Conservation (phyloP, 2,797 vertebrate genomes). For the Ceyx erithaca region DNA sequence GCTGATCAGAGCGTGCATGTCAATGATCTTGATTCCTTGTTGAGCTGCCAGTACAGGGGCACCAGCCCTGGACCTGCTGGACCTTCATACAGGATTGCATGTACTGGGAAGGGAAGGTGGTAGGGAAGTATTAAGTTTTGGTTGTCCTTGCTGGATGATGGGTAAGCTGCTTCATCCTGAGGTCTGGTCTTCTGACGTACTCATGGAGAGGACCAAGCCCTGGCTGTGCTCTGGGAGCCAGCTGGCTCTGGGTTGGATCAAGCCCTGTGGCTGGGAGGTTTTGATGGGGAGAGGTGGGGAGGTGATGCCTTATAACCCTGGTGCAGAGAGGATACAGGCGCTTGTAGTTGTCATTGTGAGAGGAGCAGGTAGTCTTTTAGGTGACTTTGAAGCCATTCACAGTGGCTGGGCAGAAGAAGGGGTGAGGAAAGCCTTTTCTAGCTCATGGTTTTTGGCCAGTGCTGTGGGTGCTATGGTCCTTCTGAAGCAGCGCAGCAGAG, state of each 20-base stretch:
- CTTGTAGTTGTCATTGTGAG: rapidly evolving
- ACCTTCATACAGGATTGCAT: not conserved
- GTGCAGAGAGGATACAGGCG: not conserved
- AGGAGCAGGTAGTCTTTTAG: not conserved
- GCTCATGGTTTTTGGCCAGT: not conserved
- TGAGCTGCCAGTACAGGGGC: not conserved
- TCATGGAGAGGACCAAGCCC: not conserved
- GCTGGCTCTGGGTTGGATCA: not conserved
- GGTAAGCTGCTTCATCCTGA: not conserved
- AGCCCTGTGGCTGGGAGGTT: not conserved
- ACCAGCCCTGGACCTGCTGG: not conserved
- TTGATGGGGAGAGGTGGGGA: not conserved
- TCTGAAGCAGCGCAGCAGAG: not conserved
- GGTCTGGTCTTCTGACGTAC: not conserved
- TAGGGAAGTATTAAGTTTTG: not conserved
- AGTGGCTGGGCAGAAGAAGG: not conserved
- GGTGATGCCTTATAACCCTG: not conserved
- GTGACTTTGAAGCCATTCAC: not conserved
- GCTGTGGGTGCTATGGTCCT: not conserved
- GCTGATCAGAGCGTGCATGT: constrained; percentile 59
- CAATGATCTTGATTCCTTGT: not conserved
- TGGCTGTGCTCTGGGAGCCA: rapidly evolving
- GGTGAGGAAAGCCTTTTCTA: not conserved
- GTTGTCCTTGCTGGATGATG: not conserved
- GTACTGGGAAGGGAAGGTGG: rapidly evolving